These are phyloP conservation scores for Isaurus tuberculatus DNA, from an alignment of 92 coral and sea anemone species.

Conservation along the genomic window DNA sequence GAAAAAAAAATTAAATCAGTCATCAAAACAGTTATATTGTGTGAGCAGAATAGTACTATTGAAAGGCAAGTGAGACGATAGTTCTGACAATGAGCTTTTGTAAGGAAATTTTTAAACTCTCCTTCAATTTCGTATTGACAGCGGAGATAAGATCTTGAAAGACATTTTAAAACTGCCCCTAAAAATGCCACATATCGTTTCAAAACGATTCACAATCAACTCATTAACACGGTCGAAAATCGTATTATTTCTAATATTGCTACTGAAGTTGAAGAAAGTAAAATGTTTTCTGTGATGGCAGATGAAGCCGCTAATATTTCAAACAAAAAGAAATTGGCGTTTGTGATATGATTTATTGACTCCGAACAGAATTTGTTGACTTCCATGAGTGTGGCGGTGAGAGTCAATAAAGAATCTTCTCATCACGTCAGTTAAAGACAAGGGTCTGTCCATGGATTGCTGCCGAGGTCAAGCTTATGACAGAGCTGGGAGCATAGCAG, in stretches of 20 bases:
- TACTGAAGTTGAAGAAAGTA: slow-evolving; percentile 36
- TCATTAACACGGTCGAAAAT: slow-evolving; percentile 17
- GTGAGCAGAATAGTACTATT: too few relatives aligned
- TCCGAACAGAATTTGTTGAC: slow-evolving; percentile 38
- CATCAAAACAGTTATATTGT: too few relatives aligned
- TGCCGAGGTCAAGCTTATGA: not conserved
- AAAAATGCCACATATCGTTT: slow-evolving; percentile 24
- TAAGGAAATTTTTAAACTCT: not conserved
- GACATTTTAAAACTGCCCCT: not conserved
- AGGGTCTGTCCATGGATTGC: not conserved
- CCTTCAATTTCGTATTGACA: not conserved
- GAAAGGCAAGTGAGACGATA: not conserved
- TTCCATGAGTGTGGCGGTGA: not conserved
- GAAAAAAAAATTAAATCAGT: too few relatives aligned
- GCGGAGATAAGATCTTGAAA: not conserved
- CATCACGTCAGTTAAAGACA: not conserved
- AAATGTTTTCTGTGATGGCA: slow-evolving; percentile 54
- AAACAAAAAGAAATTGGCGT: slow-evolving; percentile 62
- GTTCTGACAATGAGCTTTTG: not conserved
- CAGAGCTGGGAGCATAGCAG: not conserved
- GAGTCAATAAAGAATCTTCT: not conserved
- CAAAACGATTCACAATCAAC: slow-evolving; percentile 44
- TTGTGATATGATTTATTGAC: slow-evolving; percentile 64
- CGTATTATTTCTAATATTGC: not conserved
- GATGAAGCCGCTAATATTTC: slow-evolving; percentile 65